Evolutionary conservation across 2,888 invertebrate species (phyloP).

Genomic region (Nomada hirtipes): DNA sequence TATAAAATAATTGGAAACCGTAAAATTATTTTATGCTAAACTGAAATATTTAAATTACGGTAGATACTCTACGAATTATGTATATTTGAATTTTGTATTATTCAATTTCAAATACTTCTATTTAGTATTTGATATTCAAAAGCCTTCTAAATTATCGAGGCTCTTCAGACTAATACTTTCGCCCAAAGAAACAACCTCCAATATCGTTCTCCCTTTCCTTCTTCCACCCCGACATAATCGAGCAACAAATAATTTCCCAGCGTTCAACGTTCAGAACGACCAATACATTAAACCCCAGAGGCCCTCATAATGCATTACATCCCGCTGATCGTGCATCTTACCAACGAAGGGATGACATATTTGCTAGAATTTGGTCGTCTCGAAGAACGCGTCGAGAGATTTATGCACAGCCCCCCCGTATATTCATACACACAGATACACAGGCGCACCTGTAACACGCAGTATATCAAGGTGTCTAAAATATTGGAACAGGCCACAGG

Average conservation of each 20-base stretch:
- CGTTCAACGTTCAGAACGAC: neutral
- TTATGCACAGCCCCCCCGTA: conserved; percentile 60
- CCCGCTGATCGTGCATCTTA: conserved; percentile 57
- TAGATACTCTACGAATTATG: too few species aligned
- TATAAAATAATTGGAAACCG: too few species aligned
- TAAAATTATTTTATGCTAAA: too few species aligned
- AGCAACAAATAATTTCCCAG: neutral
- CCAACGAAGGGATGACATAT: conserved; percentile 62
- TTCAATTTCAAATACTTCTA: too few species aligned
- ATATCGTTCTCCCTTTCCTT: neutral
- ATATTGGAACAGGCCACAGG: neutral
- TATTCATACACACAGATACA: neutral
- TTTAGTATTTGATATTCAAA: too few species aligned
- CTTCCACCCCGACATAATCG: neutral
- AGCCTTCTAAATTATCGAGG: too few species aligned
- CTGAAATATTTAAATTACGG: too few species aligned
- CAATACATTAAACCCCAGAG: conserved; percentile 38
- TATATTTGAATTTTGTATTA: too few species aligned
- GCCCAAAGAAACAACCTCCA: too few species aligned
- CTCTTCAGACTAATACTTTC: too few species aligned
- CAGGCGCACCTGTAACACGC: neutral
- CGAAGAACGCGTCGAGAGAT: conserved; percentile 60
- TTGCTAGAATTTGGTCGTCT: conserved; percentile 60
- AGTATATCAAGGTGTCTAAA: neutral
- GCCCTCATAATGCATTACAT: conserved; percentile 57